Evolutionary conservation across 2,113 vertebrate species (phyloP), one percentile per base, ranked within the genome.

Genomic region (Megaceryle maxima): DNA sequence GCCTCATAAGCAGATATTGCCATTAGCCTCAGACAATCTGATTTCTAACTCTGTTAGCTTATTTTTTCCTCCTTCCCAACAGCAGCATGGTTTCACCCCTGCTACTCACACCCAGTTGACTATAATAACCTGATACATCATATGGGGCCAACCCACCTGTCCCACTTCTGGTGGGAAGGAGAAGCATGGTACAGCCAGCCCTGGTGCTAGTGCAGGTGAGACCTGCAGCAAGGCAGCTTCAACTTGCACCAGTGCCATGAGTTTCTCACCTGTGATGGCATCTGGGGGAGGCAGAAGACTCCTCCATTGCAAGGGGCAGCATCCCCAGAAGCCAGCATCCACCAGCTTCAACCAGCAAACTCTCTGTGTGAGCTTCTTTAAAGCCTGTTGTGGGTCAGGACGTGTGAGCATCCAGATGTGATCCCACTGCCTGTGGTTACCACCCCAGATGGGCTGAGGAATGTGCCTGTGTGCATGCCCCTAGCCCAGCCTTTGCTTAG

Each of bases 371-470:
- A 79, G 51, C n/a, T 60, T 29, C 67, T 60, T 55, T 70, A 83
- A 53, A 57, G 67, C 39, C 39, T 35, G 26, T 10, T 51, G 29
- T 33, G 48, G 72, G 59, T 44, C n/a, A 57, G 67, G 20, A 78
- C 26, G 10, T 53, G 46, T 1, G 5, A 59, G 39, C 0, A 1
- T 11, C 17, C 0, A 3, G 44, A 12, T 35, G 43, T 0, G 2
- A 50, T 11, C 33, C 66, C 39, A 35, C 29, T 1, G 2, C 16
- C 60, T 4, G 1, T 1, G 2, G 59, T 17, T n/a, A 21, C 7
- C 41, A 33, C 5, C 21, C 25, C 25, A 26, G 39, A 16, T 16
- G 53, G 37, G 39, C 51, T 72, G 43, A 57, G 43, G 37, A 75
- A 63, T 3, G 1, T 3, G 2, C 24, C 19, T 0, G 0, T 7